Conservation (phyloP, 2,113 vertebrate species). For the Lepus americanus region DNA sequence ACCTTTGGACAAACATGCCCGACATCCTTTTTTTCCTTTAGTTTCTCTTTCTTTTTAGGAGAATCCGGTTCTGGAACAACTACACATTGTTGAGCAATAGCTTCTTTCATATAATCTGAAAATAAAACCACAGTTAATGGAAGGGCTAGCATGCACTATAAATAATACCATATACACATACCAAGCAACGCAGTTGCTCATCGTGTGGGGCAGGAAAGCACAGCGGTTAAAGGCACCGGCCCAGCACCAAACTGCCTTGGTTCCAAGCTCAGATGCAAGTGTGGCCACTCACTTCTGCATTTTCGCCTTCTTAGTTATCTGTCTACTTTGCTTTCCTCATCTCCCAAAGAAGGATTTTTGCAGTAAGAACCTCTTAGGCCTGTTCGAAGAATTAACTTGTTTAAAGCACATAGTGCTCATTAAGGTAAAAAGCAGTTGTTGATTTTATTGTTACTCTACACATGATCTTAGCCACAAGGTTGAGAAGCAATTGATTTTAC, state of each 20-base stretch:
- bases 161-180: neutral
- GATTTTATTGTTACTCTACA: neutral
- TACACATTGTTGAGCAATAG: neutral
- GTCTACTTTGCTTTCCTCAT: neutral
- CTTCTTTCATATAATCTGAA: conserved; percentile 66
- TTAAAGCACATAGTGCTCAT: neutral
- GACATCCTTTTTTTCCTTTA: neutral
- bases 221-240: rapidly evolving
- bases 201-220: rapidly evolving
- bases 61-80: neutral
- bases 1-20: neutral
- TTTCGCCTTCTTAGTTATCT: neutral
- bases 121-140: conserved; percentile 36
- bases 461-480: too few species aligned
- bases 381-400: neutral
- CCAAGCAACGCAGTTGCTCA: rapidly evolving
- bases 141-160: neutral
- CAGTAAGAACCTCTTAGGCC: neutral
- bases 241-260: neutral
- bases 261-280: neutral
- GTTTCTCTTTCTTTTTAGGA: conserved; percentile 36
- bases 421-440: neutral
- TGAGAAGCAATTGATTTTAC: neutral
- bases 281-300: neutral
- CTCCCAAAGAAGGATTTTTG: neutral